Conservation (phyloP, 2,888 invertebrate genomes). For the Drosophila lacicola region DNA sequence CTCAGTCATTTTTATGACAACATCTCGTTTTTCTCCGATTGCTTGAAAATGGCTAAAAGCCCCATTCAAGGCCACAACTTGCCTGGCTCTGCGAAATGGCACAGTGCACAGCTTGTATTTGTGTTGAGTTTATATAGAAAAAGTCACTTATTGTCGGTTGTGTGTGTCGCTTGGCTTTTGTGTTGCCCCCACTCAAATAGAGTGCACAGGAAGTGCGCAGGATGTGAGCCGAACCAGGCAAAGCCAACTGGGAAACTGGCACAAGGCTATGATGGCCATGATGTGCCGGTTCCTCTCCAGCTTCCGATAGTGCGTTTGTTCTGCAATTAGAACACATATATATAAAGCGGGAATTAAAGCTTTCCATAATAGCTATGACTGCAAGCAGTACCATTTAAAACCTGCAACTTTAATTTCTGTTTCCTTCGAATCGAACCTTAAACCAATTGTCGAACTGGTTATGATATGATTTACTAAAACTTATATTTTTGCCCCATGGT, state of each 20-base stretch:
- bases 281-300: constrained; percentile 10
- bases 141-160: no score
- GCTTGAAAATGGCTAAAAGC: constrained; percentile 62
- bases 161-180: constrained; percentile 28
- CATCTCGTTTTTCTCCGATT: constrained; percentile 48
- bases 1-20: constrained; percentile 63
- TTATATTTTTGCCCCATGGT: no score
- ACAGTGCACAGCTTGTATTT: constrained; percentile 32
- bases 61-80: constrained; percentile 55
- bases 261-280: constrained; percentile 48
- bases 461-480: no score
- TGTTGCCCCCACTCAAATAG: constrained; percentile 30
- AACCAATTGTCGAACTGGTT: no score
- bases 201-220: constrained; percentile 51
- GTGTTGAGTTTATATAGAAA: constrained; percentile 13
- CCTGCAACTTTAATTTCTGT: no score
- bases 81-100: constrained; percentile 35
- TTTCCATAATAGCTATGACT: no score
- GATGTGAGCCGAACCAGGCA: constrained; percentile 30
- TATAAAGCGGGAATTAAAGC: no score
- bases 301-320: neutral
- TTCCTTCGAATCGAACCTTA: no score
- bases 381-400: no score
- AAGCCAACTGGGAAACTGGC: constrained; percentile 37
- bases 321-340: neutral